phyloP scores from a whole-genome alignment of 2,888 invertebrate genomes.

The Athrips mouffetella region DNA sequence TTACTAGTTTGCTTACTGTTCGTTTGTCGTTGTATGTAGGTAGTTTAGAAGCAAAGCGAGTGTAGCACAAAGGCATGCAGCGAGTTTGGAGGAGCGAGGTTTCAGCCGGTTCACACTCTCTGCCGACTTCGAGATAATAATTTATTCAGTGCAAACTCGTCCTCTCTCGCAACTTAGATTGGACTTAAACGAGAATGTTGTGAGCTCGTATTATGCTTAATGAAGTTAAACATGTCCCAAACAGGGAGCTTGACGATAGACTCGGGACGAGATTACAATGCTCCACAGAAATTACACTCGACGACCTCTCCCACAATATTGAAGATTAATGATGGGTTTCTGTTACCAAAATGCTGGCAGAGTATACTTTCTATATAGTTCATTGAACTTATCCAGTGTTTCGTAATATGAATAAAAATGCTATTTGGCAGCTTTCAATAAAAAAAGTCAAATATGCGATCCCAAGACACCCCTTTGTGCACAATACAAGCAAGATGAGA shows the following conservation, averaged over 20 bases:
- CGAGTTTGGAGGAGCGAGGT: conserved; percentile 21
- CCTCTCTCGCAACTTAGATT: conserved; percentile 72
- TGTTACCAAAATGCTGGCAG: conserved; percentile 31
- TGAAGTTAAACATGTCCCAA: conserved; percentile 74
- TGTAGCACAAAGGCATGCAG: conserved; percentile 7
- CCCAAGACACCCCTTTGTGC: background rate
- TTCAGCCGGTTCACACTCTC: conserved; percentile 41
- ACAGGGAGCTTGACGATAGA: conserved; percentile 51
- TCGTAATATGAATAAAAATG: too few relatives aligned
- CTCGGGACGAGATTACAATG: conserved; percentile 46
- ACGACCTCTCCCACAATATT: conserved; percentile 15
- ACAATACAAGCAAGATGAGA: background rate
- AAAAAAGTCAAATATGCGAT: background rate
- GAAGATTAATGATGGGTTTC: conserved; percentile 30
- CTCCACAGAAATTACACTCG: conserved; percentile 20
- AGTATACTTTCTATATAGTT: conserved; percentile 14
- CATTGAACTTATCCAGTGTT: background rate
- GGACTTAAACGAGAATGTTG: conserved; percentile 76
- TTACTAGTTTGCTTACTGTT: background rate
- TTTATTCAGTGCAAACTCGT: conserved; percentile 75
- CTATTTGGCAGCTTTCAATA: too few relatives aligned
- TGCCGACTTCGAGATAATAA: conserved; percentile 67
- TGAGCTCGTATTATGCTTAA: conserved; percentile 71
- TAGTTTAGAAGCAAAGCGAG: background rate
- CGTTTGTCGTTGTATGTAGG: background rate